Evolutionary conservation across 2,113 vertebrate species (phyloP).

Genomic region (Oncorhynchus gorbuscha): DNA sequence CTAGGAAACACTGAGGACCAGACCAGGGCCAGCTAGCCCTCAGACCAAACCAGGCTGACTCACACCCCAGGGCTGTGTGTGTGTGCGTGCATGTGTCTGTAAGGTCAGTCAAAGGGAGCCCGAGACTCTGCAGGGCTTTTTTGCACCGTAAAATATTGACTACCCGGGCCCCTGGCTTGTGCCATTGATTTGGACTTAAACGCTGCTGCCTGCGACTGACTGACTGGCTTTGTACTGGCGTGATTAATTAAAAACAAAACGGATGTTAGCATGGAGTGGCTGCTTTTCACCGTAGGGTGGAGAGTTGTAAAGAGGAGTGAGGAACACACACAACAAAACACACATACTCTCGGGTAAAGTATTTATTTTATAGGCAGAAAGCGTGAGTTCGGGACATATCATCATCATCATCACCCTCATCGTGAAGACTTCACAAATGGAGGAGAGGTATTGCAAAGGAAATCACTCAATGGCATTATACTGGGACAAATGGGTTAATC

Average conservation of each 20-base stretch:
- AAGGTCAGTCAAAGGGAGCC: conserved; percentile 59
- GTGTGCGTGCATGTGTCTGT: too few relatives aligned
- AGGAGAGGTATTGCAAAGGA: too few relatives aligned
- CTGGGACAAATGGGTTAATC: too few relatives aligned
- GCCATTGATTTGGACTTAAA: conserved; percentile 81
- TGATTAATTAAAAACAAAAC: conserved; percentile 90
- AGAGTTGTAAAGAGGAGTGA: conserved; percentile 43
- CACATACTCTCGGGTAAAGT: too few relatives aligned
- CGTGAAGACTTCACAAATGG: too few relatives aligned
- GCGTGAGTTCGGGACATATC: too few relatives aligned
- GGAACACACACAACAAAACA: not conserved
- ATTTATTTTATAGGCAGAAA: too few relatives aligned
- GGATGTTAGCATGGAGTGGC: conserved; percentile 79
- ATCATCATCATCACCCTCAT: too few relatives aligned
- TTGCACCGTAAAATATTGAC: conserved; percentile 77
- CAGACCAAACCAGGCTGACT: conserved; percentile 52
- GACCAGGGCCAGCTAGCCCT: not conserved
- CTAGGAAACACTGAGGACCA: not conserved
- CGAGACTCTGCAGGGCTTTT: conserved; percentile 62
- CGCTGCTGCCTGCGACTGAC: conserved; percentile 53
- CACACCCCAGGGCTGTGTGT: conserved; percentile 38
- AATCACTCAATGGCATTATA: too few relatives aligned
- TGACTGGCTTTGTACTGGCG: conserved; percentile 68
- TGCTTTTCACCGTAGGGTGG: conserved; percentile 64
- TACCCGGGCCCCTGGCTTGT: conserved; percentile 54